Evolutionary conservation across 2,113 vertebrate species (phyloP).

Genomic region (Chamaetylas fuelleborni): DNA sequence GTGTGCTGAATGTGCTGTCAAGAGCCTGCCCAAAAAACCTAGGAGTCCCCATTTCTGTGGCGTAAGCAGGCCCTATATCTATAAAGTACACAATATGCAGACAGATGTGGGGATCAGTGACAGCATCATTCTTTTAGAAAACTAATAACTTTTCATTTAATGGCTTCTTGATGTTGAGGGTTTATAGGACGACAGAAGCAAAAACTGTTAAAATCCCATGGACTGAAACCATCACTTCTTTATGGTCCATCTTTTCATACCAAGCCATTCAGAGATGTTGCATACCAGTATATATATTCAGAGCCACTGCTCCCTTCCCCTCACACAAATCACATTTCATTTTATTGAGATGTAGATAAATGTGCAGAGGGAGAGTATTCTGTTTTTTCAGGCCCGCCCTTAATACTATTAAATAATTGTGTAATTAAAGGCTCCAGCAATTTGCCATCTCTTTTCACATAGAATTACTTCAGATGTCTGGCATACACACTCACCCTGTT

Average conservation of each 20-base stretch:
- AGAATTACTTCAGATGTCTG: conserved; percentile 53
- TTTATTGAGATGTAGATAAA: conserved; percentile 12
- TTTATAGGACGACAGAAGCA: background rate
- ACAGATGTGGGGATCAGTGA: background rate
- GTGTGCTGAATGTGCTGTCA: background rate
- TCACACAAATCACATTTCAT: background rate
- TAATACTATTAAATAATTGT: conserved; percentile 43
- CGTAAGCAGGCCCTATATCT: background rate
- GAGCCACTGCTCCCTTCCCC: background rate
- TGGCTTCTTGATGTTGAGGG: background rate
- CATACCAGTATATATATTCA: background rate
- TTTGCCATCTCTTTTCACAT: conserved; percentile 54
- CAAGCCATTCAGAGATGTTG: background rate
- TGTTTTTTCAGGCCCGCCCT: background rate
- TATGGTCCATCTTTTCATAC: background rate
- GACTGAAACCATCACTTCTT: background rate
- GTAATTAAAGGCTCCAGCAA: conserved; percentile 64
- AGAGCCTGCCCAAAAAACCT: background rate
- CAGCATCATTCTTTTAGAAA: background rate
- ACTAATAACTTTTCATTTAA: background rate
- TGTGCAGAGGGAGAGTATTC: background rate
- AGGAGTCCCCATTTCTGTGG: background rate
- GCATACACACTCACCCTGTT: conserved; percentile 53
- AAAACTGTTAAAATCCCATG: background rate
- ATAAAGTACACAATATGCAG: background rate